Evolutionary conservation across 2,888 invertebrate genomes (phyloP).

Genomic region (Steromphala cineraria): DNA sequence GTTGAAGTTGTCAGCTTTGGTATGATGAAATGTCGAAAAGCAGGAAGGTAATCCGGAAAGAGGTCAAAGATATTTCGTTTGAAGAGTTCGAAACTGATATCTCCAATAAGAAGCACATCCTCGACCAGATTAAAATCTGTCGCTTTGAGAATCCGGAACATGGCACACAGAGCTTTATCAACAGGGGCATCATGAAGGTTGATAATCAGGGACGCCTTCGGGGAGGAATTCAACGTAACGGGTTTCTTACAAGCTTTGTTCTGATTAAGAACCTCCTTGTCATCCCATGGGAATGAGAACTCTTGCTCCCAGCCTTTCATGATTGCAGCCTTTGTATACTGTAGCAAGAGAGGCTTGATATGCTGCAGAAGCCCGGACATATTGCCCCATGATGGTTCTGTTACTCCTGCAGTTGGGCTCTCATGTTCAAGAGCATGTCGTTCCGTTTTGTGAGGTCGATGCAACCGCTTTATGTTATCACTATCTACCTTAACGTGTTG

Average conservation of each 20-base stretch:
- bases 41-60: background rate
- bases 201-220: background rate
- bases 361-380: background rate
- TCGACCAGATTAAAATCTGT: background rate
- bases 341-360: background rate
- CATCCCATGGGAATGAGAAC: background rate
- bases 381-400: background rate
- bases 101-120: background rate
- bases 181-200: background rate
- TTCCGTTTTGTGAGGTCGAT: background rate
- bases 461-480: background rate
- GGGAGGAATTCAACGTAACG: background rate
- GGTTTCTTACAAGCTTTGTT: background rate
- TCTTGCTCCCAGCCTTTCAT: background rate
- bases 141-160: background rate
- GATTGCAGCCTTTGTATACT: background rate
- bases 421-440: background rate
- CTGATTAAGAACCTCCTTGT: background rate
- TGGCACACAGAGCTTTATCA: background rate
- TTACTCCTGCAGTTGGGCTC: background rate
- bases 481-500: background rate
- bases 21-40: background rate
- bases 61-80: background rate
- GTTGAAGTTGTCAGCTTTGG: background rate
- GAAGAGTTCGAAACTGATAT: background rate